Conservation (phyloP, 2,888 invertebrate species). For the Heliconius ethilla region DNA sequence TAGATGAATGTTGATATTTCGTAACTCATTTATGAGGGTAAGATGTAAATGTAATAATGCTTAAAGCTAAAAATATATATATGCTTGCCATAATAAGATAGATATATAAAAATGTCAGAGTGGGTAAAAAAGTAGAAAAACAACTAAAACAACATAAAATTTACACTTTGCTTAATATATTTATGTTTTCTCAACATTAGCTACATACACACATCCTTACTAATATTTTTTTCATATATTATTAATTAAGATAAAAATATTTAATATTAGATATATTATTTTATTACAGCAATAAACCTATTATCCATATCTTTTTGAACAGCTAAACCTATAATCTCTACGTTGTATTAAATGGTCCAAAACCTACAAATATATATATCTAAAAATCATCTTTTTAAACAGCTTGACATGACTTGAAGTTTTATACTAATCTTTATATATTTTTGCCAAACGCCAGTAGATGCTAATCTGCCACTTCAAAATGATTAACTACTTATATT, state of each 20-base stretch:
- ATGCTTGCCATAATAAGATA: no score
- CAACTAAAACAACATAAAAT: neutral
- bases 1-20: no score
- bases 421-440: neutral
- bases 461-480: constrained; percentile 4
- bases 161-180: neutral
- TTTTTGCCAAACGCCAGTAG: neutral
- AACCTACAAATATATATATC: neutral
- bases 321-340: neutral
- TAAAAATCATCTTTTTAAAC: neutral
- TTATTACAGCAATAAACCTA: neutral
- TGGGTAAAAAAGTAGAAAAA: no score
- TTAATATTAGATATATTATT: neutral
- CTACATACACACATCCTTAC: neutral
- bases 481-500: neutral
- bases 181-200: neutral
- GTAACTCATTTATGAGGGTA: no score
- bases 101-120: no score
- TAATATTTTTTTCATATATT: neutral
- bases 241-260: neutral
- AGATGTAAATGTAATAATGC: no score
- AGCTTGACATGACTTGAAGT: neutral
- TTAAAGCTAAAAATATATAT: no score
- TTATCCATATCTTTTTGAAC: neutral
- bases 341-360: neutral